Evolutionary conservation across 30 jellyfish, hydroid and myxozoan species (phyloP).

Genomic region (Aurelia sp.): DNA sequence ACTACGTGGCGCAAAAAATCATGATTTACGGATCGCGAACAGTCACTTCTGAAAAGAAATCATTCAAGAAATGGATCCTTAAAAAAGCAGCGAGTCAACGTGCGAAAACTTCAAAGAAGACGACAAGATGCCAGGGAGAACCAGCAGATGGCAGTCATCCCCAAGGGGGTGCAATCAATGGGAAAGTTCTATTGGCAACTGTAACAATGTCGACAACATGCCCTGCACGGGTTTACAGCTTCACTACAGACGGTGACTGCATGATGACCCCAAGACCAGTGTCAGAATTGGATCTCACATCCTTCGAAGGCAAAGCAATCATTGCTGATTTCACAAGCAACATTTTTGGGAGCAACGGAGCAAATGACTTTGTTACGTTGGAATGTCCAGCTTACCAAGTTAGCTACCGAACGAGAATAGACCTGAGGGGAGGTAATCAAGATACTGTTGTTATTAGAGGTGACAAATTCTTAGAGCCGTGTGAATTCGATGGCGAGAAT

Average conservation of each 20-base stretch:
- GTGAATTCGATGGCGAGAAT: background rate
- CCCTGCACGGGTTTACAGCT: no score
- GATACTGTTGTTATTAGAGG: background rate
- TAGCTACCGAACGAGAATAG: background rate
- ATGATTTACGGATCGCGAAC: no score
- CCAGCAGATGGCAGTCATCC: background rate
- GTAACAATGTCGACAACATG: no score
- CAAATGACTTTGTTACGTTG: background rate
- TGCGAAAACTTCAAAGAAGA: background rate
- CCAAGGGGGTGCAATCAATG: background rate
- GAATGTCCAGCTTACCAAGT: background rate
- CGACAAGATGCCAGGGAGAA: slow-evolving; percentile 1
- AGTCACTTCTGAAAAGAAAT: no score
- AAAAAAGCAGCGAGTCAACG: no score
- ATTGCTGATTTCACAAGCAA: background rate
- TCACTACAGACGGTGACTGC: no score
- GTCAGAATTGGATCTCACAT: no score
- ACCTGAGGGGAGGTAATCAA: background rate
- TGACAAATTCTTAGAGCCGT: background rate
- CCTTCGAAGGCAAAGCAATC: background rate
- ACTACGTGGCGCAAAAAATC: no score
- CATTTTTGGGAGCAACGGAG: background rate
- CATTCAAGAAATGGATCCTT: no score
- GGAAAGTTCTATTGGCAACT: background rate
- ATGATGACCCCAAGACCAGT: no score